Evolutionary conservation across 2,113 vertebrate species (phyloP).

Genomic region (Cephalopholis sonnerati): DNA sequence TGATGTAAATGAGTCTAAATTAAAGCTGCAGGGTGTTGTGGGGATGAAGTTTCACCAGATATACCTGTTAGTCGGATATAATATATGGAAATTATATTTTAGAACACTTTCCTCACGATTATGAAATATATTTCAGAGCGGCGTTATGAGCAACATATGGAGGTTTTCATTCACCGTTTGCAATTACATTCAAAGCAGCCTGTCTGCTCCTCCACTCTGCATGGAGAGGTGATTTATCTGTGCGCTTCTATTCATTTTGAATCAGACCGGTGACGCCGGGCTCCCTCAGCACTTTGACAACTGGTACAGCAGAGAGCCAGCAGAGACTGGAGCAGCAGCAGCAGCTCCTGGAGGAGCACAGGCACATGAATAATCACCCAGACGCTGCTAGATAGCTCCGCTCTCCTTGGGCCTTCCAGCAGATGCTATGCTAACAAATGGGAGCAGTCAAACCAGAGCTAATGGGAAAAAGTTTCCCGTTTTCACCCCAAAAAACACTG

Average conservation of each 20-base stretch:
- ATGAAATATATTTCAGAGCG: constrained; percentile 37
- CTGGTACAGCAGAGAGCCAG: constrained; percentile 37
- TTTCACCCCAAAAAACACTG: constrained; percentile 32
- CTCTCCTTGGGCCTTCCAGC: constrained; percentile 77
- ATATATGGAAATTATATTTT: constrained; percentile 47
- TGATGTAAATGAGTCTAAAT: constrained; percentile 44
- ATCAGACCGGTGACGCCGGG: constrained; percentile 51
- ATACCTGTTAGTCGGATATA: constrained; percentile 17
- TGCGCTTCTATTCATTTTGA: constrained; percentile 45
- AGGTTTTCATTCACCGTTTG: constrained; percentile 59
- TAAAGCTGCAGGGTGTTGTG: constrained; percentile 30
- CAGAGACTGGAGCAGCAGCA: constrained; percentile 38
- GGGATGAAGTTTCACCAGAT: constrained; percentile 13
- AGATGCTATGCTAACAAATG: constrained; percentile 80
- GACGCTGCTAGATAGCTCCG: constrained; percentile 53
- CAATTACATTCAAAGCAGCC: constrained; percentile 57
- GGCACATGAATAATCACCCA: constrained; percentile 75
- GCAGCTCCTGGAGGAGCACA: constrained; percentile 46
- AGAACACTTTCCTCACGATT: constrained; percentile 22
- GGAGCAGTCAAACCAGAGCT: constrained; percentile 72
- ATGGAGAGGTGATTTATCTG: constrained; percentile 71
- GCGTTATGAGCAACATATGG: constrained; percentile 53
- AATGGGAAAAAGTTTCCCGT: constrained; percentile 64
- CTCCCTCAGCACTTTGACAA: constrained; percentile 64
- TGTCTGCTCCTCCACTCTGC: constrained; percentile 53